Evolutionary conservation across 2,888 invertebrate genomes (phyloP).

Genomic region (Phragmatobia fuliginosa): DNA sequence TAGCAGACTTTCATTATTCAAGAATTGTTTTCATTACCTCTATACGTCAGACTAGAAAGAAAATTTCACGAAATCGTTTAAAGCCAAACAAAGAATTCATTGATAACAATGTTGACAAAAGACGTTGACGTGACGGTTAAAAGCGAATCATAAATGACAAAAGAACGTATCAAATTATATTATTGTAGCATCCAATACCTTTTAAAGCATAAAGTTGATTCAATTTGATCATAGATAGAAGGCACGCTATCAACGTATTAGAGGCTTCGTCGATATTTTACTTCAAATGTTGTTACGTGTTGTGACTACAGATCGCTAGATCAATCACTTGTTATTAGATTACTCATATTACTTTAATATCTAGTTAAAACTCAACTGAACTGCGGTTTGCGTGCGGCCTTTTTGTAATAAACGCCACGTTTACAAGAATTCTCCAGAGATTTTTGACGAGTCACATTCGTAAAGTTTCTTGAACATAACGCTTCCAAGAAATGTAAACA

Average conservation of each 20-base stretch:
- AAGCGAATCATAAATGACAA: not conserved
- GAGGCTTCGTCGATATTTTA: slow-evolving; percentile 13
- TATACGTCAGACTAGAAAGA: not conserved
- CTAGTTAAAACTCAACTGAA: too few species aligned
- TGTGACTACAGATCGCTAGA: too few species aligned
- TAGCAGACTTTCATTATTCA: too few species aligned
- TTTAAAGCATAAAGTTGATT: slow-evolving; percentile 6
- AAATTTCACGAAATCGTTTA: not conserved
- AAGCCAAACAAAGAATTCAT: not conserved
- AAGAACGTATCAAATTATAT: slow-evolving; percentile 2
- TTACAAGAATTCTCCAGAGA: too few species aligned
- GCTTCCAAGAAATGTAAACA: too few species aligned
- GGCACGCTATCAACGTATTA: slow-evolving; percentile 15
- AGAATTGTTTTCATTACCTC: not conserved
- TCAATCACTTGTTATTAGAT: too few species aligned
- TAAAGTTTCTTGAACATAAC: too few species aligned
- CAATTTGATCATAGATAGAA: slow-evolving; percentile 5
- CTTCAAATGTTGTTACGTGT: too few species aligned
- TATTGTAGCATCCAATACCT: not conserved
- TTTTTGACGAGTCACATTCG: too few species aligned
- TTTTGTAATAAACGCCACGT: too few species aligned
- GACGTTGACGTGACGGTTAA: not conserved
- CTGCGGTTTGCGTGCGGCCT: too few species aligned
- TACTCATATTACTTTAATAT: too few species aligned
- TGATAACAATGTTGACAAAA: not conserved